Percentiles rank a stretch among this genome's conserved stretches.
phyloP scores from a whole-genome alignment of 2,113 vertebrate species.

The Neotragus pygmaeus region DNA sequence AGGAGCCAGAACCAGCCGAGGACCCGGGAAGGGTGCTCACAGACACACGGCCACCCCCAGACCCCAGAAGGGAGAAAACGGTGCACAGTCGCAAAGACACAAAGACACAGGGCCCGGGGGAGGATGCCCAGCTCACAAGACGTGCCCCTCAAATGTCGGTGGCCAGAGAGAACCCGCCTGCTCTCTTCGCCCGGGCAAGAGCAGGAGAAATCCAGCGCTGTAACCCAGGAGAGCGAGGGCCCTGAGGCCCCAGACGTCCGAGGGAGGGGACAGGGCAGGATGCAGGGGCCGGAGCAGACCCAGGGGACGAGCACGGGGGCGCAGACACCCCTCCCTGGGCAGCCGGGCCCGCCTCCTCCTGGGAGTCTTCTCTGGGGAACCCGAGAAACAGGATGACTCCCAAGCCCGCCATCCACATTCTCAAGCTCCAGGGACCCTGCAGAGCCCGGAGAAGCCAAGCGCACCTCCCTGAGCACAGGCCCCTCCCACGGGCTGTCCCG shows the following conservation, averaged over 20 bases:
- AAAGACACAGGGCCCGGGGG: background rate
- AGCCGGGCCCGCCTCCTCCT: background rate
- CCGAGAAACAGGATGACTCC: background rate
- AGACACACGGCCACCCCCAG: background rate
- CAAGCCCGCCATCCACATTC: background rate
- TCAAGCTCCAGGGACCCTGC: background rate
- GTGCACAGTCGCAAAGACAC: background rate
- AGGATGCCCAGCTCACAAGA: background rate
- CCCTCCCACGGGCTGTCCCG: background rate
- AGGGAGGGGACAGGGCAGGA: background rate
- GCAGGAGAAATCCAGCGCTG: background rate
- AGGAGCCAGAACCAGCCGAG: background rate
- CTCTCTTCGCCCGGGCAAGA: background rate
- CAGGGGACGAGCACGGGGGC: fast-evolving
- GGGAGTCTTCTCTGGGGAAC: background rate
- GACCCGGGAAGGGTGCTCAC: background rate
- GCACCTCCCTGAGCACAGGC: background rate
- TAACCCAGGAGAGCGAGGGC: background rate
- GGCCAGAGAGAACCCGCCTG: background rate
- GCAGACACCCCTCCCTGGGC: background rate
- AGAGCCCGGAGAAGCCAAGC: background rate
- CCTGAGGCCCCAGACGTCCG: background rate
- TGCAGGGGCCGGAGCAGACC: background rate
- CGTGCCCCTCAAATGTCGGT: background rate
- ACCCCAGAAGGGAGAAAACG: background rate